A percentile compares a stretch with the other conserved stretches of the same genome.
Evolutionary conservation across 2,888 invertebrate species (phyloP).

Genomic region (Archaeoteleia sp.): DNA sequence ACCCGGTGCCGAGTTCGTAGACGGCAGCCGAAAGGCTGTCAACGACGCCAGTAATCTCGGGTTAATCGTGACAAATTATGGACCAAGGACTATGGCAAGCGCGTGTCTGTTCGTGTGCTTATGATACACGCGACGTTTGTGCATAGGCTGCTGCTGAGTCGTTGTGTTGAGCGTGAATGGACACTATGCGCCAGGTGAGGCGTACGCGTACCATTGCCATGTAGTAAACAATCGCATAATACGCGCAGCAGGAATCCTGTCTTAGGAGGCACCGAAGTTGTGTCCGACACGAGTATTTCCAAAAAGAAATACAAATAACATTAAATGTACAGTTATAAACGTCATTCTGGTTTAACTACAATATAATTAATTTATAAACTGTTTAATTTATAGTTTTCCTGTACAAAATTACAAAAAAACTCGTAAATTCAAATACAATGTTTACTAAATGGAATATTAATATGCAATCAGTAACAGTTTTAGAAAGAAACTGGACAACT

Average conservation of each 20-base stretch:
- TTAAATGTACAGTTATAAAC: background rate
- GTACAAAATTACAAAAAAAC: too few relatives aligned
- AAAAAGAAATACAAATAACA: too few relatives aligned
- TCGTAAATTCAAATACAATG: too few relatives aligned
- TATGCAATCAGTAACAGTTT: too few relatives aligned
- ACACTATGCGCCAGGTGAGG: conserved; percentile 69
- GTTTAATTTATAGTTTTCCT: too few relatives aligned
- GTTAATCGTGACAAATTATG: conserved; percentile 73
- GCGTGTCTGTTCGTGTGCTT: conserved; percentile 31
- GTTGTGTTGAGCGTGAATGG: conserved; percentile 60
- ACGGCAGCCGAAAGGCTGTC: conserved; percentile 67
- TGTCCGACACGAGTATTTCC: too few relatives aligned
- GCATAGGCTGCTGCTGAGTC: conserved; percentile 42
- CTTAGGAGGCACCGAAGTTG: conserved; percentile 19
- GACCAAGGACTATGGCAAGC: conserved; percentile 52
- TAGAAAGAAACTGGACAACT: too few relatives aligned
- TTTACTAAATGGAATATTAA: too few relatives aligned
- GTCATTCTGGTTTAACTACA: too few relatives aligned
- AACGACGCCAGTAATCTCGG: conserved; percentile 70
- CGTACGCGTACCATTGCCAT: conserved; percentile 62
- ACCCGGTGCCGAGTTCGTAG: conserved; percentile 48
- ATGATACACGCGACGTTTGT: conserved; percentile 9
- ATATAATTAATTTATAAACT: too few relatives aligned
- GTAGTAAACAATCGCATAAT: conserved; percentile 68
- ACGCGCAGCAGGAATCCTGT: conserved; percentile 54